Evolutionary conservation across 1,140 invertebrate species (phyloP).

Genomic region (Myzus persicae): DNA sequence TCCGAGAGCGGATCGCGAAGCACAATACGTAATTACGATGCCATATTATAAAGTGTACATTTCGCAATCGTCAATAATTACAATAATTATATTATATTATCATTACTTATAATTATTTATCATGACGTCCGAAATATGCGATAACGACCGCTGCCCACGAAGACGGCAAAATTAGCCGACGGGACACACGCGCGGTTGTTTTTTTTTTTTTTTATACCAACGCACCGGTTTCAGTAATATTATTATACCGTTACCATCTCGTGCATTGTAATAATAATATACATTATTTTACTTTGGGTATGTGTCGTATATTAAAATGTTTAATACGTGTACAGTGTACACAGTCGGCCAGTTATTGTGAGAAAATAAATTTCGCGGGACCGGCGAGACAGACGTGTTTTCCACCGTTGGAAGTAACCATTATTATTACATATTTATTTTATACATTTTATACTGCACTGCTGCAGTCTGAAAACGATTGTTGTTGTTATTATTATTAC

Average conservation of each 20-base stretch:
- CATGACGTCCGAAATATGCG: neutral
- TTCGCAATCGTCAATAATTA: too few species aligned
- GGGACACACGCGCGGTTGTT: neutral
- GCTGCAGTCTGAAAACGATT: neutral
- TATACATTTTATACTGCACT: neutral
- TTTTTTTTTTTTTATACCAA: slow-evolving; percentile 18
- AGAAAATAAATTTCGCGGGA: neutral
- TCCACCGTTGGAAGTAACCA: neutral
- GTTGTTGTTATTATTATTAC: neutral
- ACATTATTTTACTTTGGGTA: neutral
- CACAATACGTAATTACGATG: too few species aligned
- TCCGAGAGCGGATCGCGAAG: neutral
- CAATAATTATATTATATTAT: neutral
- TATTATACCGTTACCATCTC: neutral
- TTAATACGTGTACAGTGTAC: neutral
- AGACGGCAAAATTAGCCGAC: neutral
- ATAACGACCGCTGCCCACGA: neutral
- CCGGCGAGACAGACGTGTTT: neutral
- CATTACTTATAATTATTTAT: neutral
- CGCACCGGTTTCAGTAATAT: neutral
- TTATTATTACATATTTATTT: neutral
- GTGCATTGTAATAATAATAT: neutral
- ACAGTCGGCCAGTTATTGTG: neutral
- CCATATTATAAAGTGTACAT: too few species aligned
- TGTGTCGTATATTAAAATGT: neutral